A percentile compares a stretch with the other conserved stretches of the same genome.
Conservation (phyloP, 2,888 invertebrate species). For the Galerucella calmariensis region DNA sequence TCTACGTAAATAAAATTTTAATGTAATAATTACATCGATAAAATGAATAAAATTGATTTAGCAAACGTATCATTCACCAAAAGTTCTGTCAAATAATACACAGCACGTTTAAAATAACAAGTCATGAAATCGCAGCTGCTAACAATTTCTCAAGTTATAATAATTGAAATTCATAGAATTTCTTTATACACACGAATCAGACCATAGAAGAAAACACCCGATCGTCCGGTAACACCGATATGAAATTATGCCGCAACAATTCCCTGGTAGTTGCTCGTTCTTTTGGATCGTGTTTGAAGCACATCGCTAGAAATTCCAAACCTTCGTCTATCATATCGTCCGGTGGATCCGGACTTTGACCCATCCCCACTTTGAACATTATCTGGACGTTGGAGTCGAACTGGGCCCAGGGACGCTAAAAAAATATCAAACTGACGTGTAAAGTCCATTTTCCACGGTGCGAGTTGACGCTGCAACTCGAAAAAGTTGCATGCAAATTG, state of each 20-base stretch:
- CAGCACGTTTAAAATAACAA: no score
- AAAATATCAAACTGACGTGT: conserved; percentile 36
- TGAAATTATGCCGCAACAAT: conserved; percentile 81
- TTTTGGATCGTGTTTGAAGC: conserved; percentile 86
- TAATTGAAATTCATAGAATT: conserved; percentile 13
- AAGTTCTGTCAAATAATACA: no score
- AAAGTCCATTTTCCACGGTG: no score
- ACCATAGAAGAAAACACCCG: background rate
- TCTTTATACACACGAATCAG: background rate
- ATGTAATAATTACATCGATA: no score
- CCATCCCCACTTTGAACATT: conserved; percentile 96
- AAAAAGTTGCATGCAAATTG: no score
- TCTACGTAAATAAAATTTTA: no score
- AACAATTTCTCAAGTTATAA: background rate
- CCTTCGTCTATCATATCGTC: conserved; percentile 84
- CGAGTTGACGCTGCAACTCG: no score
- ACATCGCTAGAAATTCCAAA: conserved; percentile 79
- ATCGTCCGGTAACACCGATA: conserved; percentile 53
- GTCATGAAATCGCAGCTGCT: background rate
- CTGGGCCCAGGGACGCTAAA: conserved; percentile 90
- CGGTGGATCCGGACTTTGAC: conserved; percentile 83
- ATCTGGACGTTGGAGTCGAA: conserved; percentile 94
- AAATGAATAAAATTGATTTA: no score
- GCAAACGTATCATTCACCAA: no score
- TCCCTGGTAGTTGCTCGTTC: conserved; percentile 76